Conservation (phyloP, 1,140 invertebrate species). For the Goniozus legneri region DNA sequence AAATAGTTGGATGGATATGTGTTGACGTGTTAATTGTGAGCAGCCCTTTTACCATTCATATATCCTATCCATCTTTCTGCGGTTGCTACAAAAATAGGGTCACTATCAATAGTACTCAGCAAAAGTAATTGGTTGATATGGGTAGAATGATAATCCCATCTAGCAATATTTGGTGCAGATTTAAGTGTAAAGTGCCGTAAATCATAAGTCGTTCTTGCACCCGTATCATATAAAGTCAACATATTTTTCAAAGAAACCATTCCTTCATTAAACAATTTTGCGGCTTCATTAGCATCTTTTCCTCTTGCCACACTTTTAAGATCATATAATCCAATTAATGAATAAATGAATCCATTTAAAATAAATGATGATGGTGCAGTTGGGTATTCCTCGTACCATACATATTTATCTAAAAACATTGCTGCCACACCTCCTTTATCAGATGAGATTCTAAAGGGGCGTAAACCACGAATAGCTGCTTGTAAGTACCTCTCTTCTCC, state of each 20-base stretch:
- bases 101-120: constrained; percentile 82
- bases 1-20: neutral
- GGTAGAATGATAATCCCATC: constrained; percentile 98
- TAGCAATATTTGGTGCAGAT: constrained; percentile 84
- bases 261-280: constrained; percentile 78
- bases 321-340: constrained; percentile 94
- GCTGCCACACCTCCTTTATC: constrained; percentile 80
- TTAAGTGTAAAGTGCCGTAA: constrained; percentile 87
- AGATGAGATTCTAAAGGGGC: constrained; percentile 73
- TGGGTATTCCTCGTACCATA: constrained; percentile 97
- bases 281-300: constrained; percentile 61
- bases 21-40: constrained; percentile 78
- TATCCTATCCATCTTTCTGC: constrained; percentile 94
- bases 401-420: constrained; percentile 75
- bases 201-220: constrained; percentile 95
- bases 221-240: constrained; percentile 91
- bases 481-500: constrained; percentile 74
- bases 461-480: constrained; percentile 75
- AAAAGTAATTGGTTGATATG: constrained; percentile 95
- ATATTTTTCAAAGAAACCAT: constrained; percentile 86
- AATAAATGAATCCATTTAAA: constrained; percentile 98
- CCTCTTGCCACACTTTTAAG: constrained; percentile 68
- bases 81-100: constrained; percentile 77
- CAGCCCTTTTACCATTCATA: constrained; percentile 89
- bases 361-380: constrained; percentile 93